phyloP scores from a whole-genome alignment of 1,140 invertebrate genomes.

The Bursaphelenchus mucronatus region DNA sequence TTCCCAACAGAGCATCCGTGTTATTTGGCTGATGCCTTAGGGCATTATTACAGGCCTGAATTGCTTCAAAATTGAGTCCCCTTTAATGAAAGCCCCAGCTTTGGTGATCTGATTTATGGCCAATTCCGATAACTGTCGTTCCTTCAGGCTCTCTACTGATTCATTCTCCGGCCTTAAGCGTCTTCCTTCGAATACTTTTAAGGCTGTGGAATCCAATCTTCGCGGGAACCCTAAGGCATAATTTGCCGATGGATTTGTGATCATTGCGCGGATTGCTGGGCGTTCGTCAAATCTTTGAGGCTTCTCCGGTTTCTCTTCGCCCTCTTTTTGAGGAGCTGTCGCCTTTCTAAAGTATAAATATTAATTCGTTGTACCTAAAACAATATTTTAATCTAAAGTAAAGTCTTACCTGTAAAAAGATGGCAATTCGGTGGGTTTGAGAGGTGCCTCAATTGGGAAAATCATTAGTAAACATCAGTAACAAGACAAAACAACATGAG shows the following conservation, averaged over 20 bases:
- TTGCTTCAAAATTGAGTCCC: conserved; percentile 11
- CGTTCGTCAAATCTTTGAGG: neutral
- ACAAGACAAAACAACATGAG: no score
- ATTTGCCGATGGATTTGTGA: neutral
- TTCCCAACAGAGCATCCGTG: conserved; percentile 11
- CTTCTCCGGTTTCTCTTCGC: neutral
- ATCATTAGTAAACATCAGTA: no score
- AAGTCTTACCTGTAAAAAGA: conserved; percentile 8
- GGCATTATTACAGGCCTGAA: conserved; percentile 13
- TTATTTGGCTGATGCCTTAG: neutral
- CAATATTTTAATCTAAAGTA: neutral
- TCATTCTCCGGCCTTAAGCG: conserved; percentile 2
- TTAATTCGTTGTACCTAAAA: neutral
- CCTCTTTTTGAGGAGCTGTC: neutral
- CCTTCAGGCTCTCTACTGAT: conserved; percentile 2
- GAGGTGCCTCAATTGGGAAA: conserved; percentile 10
- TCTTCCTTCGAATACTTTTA: neutral
- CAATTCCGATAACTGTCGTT: conserved; percentile 6
- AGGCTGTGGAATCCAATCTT: neutral
- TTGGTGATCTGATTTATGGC: neutral
- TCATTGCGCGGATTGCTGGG: conserved; percentile 3
- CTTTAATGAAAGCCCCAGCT: conserved; percentile 9
- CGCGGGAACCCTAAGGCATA: conserved; percentile 13
- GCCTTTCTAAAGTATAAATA: neutral
- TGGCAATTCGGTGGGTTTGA: conserved; percentile 7